phyloP scores from a whole-genome alignment of 2,797 vertebrate genomes.

The Aeoliscus strigatus region DNA sequence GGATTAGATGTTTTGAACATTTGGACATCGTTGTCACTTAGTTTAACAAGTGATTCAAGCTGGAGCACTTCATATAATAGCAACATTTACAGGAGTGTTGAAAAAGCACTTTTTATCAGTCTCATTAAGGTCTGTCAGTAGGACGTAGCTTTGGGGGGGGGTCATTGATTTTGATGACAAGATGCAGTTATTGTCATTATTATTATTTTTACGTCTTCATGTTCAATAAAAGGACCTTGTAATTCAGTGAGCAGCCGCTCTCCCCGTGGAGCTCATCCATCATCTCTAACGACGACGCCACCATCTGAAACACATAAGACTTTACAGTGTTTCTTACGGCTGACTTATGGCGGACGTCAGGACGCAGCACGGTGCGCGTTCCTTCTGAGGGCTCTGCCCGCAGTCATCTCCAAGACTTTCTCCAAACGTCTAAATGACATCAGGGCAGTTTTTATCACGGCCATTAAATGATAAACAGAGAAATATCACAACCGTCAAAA shows the following conservation, averaged over 20 bases:
- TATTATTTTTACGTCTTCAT: background rate
- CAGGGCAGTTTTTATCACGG: conserved; percentile 66
- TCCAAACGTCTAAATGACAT: conserved; percentile 44
- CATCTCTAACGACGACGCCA: conserved; percentile 27
- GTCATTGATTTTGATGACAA: too few species aligned
- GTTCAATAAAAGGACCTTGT: background rate
- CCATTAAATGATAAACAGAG: conserved; percentile 60
- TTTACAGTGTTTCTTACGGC: conserved; percentile 19
- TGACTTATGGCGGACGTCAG: conserved; percentile 15
- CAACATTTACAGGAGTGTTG: background rate
- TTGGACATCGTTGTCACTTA: too few species aligned
- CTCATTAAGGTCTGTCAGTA: background rate
- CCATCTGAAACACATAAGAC: conserved; percentile 17
- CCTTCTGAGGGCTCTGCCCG: conserved; percentile 26
- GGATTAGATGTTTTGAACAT: too few species aligned
- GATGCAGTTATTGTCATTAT: background rate
- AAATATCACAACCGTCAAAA: conserved; percentile 51
- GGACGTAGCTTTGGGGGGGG: background rate
- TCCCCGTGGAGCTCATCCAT: conserved; percentile 13
- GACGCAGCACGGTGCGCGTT: conserved; percentile 11
- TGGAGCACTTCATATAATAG: background rate
- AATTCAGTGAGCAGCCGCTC: conserved; percentile 7
- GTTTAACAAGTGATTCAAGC: background rate
- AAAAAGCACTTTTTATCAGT: background rate
- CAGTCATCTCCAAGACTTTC: conserved; percentile 26